phyloP scores from a whole-genome alignment of 30 jellyfish, hydroid and myxozoan genomes.

The Aurelia aurita complex sp. Pacific region DNA sequence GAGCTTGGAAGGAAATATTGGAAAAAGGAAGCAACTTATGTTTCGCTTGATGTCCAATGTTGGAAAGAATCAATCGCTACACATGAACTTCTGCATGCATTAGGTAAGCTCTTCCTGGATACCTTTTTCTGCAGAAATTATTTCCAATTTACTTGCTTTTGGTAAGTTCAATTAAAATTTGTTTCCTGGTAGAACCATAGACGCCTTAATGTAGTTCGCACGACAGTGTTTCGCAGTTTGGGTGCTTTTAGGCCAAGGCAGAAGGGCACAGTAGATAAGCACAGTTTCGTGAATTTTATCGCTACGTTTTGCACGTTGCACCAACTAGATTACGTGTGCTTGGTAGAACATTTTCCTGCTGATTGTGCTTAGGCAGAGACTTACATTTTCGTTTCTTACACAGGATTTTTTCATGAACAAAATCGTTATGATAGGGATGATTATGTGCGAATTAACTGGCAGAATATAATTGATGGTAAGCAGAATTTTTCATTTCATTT shows the following conservation, averaged over 20 bases:
- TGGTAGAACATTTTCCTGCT: not conserved
- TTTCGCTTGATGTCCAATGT: conserved; percentile 38
- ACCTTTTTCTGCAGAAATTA: no score
- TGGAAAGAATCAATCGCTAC: conserved; percentile 39
- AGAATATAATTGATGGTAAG: conserved; percentile 22
- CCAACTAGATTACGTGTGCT: no score
- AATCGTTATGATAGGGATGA: conserved; percentile 52
- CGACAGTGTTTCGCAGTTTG: no score
- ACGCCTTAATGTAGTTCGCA: no score
- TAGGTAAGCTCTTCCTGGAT: conserved; percentile 5
- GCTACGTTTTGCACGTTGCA: no score
- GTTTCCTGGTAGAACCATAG: no score
- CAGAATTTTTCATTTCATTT: no score
- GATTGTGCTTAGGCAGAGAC: not conserved
- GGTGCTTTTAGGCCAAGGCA: no score
- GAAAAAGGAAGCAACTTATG: conserved; percentile 15
- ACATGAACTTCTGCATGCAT: conserved; percentile 42
- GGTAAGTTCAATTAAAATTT: no score
- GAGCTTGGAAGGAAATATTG: conserved; percentile 46
- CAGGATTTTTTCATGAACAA: conserved; percentile 59
- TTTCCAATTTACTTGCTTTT: no score
- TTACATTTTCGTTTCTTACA: not conserved
- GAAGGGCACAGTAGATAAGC: no score
- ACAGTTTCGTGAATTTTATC: no score
- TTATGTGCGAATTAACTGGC: conserved; percentile 35